Conservation (phyloP, 2,888 invertebrate species). For the Chirona hameri region DNA sequence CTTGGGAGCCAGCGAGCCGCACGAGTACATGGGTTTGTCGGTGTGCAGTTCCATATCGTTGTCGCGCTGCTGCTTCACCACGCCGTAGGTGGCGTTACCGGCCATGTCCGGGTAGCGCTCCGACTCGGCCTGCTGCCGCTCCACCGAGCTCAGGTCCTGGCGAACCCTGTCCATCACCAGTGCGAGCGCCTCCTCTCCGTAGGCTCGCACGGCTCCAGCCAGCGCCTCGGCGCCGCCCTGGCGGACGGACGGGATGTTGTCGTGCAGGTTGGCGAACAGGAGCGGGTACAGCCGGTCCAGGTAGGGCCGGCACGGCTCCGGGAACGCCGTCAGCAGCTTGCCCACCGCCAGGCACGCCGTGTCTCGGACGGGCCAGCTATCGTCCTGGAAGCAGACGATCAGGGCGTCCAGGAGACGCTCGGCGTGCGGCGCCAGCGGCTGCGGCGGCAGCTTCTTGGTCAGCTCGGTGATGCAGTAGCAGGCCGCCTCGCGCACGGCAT, state of each 20-base stretch:
- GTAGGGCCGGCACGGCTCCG: slow-evolving; percentile 49
- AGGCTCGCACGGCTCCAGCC: slow-evolving; percentile 49
- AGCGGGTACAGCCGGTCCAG: slow-evolving; percentile 50
- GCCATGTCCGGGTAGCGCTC: slow-evolving; percentile 38
- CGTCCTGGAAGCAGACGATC: slow-evolving; percentile 53
- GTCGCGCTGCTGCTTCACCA: slow-evolving; percentile 50
- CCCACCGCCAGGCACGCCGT: slow-evolving; percentile 56
- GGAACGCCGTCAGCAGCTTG: slow-evolving; percentile 53
- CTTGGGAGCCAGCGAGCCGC: slow-evolving; percentile 54
- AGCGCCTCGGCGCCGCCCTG: slow-evolving; percentile 56
- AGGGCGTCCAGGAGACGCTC: slow-evolving; percentile 49
- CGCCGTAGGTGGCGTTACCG: slow-evolving; percentile 50
- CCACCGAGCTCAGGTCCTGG: slow-evolving; percentile 41
- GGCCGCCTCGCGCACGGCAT: slow-evolving; percentile 56
- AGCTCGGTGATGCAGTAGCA: slow-evolving; percentile 57
- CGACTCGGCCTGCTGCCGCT: slow-evolving; percentile 48
- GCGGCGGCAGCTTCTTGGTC: slow-evolving; percentile 49
- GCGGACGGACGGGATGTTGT: slow-evolving; percentile 54
- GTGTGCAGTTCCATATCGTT: slow-evolving; percentile 52
- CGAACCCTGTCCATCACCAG: slow-evolving; percentile 44
- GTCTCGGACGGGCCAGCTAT: slow-evolving; percentile 58
- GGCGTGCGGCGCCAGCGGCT: slow-evolving; percentile 49
- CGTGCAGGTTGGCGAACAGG: slow-evolving; percentile 50
- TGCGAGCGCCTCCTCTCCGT: slow-evolving; percentile 46
- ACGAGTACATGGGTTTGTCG: slow-evolving; percentile 54